phyloP scores from a whole-genome alignment of 1,140 invertebrate species.

The Parasteatoda tepidariorum region DNA sequence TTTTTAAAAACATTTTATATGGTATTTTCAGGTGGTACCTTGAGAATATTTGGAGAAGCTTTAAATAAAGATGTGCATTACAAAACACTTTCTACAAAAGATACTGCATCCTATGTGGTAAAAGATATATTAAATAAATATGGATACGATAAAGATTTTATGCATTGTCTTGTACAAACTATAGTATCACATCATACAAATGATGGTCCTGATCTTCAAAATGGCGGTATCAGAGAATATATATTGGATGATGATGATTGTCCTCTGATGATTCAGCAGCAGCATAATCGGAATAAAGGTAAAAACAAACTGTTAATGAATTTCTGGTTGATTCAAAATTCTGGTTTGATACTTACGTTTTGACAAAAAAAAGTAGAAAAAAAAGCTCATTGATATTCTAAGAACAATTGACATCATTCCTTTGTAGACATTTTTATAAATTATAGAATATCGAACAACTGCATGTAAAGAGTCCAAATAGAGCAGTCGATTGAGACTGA shows the following conservation, averaged over 20 bases:
- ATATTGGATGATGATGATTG: conserved; percentile 97
- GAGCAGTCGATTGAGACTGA: too few relatives aligned
- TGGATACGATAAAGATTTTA: conserved; percentile 84
- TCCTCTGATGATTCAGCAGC: conserved; percentile 84
- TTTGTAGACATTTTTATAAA: too few relatives aligned
- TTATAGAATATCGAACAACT: too few relatives aligned
- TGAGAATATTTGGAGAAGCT: conserved; percentile 98
- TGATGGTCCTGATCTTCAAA: conserved; percentile 41
- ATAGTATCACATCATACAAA: conserved; percentile 62
- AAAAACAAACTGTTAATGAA: background rate
- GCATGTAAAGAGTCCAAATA: too few relatives aligned
- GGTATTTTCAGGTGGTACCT: conserved; percentile 91
- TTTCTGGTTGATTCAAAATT: background rate
- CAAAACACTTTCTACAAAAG: conserved; percentile 95
- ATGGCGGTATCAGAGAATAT: conserved; percentile 74
- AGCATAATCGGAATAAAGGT: conserved; percentile 67
- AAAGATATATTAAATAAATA: conserved; percentile 99
- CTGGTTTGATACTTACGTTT: background rate
- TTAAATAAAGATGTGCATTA: conserved; percentile 97
- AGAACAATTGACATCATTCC: too few relatives aligned
- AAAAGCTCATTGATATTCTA: too few relatives aligned
- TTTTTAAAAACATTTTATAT: too few relatives aligned
- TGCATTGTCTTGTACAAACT: conserved; percentile 94
- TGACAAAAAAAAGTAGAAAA: too few relatives aligned
- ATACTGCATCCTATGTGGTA: conserved; percentile 91